Evolutionary conservation across 2,888 invertebrate species (phyloP).

Genomic region (Cremastobaeus sp.): DNA sequence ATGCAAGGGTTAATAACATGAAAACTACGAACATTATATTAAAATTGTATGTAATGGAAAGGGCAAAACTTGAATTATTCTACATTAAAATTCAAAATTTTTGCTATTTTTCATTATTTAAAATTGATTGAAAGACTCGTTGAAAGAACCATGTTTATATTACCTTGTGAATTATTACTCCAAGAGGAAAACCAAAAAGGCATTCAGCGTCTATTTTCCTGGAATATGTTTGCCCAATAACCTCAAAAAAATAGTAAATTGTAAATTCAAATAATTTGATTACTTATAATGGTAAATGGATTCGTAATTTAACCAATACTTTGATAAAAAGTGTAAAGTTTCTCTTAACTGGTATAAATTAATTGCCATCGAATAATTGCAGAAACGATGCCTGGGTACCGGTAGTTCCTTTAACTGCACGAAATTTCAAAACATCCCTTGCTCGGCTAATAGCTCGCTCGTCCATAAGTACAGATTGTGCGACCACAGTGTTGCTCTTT

Average conservation of each 20-base stretch:
- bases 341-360: not conserved
- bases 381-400: constrained; percentile 99
- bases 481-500: constrained; percentile 96
- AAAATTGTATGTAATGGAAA: too few relatives aligned
- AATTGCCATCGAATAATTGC: constrained; percentile 94
- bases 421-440: constrained; percentile 89
- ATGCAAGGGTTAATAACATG: too few relatives aligned
- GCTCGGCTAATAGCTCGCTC: constrained; percentile 89
- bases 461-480: constrained; percentile 96
- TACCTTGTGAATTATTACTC: constrained; percentile 94
- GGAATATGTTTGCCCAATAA: constrained; percentile 98
- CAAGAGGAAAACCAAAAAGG: constrained; percentile 88
- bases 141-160: too few relatives aligned
- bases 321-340: not conserved
- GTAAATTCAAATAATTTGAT: constrained; percentile 94
- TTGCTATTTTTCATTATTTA: not conserved
- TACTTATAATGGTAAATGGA: too few relatives aligned
- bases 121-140: not conserved
- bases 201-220: constrained; percentile 95
- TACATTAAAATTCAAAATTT: not conserved
- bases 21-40: too few relatives aligned
- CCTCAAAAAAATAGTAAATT: constrained; percentile 87
- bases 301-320: too few relatives aligned
- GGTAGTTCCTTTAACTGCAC: constrained; percentile 99
- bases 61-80: too few relatives aligned